phyloP scores from a whole-genome alignment of 2,888 invertebrate genomes.

The Salticus scenicus region DNA sequence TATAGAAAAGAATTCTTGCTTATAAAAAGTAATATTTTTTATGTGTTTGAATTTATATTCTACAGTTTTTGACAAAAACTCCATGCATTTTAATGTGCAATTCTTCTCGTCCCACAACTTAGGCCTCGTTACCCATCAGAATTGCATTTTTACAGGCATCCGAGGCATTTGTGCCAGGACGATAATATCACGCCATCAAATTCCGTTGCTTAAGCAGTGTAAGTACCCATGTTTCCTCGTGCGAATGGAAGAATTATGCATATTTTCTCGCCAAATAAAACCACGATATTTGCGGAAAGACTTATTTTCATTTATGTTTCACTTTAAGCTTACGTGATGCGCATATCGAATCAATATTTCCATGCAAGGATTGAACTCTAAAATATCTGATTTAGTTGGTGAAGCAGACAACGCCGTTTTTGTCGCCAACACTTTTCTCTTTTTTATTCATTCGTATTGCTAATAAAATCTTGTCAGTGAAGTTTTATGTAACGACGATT shows the following conservation, averaged over 20 bases:
- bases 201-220: too few species aligned
- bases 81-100: conserved; percentile 67
- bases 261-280: conserved; percentile 44
- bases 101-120: conserved; percentile 19
- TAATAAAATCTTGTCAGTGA: neutral
- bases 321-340: neutral
- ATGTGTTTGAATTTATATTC: too few species aligned
- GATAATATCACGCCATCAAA: conserved; percentile 42
- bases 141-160: conserved; percentile 35
- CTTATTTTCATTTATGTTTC: conserved; percentile 43
- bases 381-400: neutral
- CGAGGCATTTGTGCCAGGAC: conserved; percentile 2
- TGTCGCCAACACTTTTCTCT: too few species aligned
- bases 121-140: conserved; percentile 13
- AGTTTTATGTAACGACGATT: neutral
- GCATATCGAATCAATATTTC: neutral
- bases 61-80: conserved; percentile 38
- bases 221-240: neutral
- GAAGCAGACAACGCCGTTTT: neutral
- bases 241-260: conserved; percentile 41
- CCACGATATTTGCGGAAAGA: conserved; percentile 3
- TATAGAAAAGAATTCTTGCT: too few species aligned
- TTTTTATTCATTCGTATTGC: neutral
- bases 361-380: neutral
- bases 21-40: too few species aligned